These are phyloP conservation scores for Microcebus lehilahytsara DNA, from an alignment of 2,113 vertebrate species.

Conservation along the genomic window DNA sequence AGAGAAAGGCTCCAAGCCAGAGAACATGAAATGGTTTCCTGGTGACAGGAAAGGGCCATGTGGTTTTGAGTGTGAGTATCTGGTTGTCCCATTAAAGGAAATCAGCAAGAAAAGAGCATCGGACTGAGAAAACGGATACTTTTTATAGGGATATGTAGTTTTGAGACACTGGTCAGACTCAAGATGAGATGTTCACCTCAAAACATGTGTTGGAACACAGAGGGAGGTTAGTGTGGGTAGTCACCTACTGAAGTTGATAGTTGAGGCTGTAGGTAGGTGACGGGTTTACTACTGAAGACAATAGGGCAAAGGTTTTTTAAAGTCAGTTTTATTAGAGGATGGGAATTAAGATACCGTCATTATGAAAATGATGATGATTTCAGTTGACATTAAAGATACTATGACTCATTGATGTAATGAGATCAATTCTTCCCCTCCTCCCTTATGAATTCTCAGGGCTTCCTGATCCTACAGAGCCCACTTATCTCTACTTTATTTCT, in stretches of 20 bases:
- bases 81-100: not conserved
- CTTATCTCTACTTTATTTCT: not conserved
- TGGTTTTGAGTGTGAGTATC: not conserved
- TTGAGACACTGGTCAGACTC: not conserved
- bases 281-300: not conserved
- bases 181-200: not conserved
- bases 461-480: not conserved
- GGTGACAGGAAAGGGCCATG: not conserved
- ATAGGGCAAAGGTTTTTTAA: not conserved
- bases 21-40: not conserved
- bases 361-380: not conserved
- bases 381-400: not conserved
- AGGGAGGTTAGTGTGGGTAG: not conserved
- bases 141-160: not conserved
- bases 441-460: not conserved
- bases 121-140: not conserved
- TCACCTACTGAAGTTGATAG: not conserved
- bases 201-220: not conserved
- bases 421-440: fast-evolving
- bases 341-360: not conserved
- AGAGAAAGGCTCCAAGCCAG: not conserved
- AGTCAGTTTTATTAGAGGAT: not conserved
- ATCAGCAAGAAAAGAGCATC: not conserved
- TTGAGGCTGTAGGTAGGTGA: not conserved
- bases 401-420: not conserved